phyloP scores from a whole-genome alignment of 1,140 invertebrate genomes.

The Micrasema minimum region DNA sequence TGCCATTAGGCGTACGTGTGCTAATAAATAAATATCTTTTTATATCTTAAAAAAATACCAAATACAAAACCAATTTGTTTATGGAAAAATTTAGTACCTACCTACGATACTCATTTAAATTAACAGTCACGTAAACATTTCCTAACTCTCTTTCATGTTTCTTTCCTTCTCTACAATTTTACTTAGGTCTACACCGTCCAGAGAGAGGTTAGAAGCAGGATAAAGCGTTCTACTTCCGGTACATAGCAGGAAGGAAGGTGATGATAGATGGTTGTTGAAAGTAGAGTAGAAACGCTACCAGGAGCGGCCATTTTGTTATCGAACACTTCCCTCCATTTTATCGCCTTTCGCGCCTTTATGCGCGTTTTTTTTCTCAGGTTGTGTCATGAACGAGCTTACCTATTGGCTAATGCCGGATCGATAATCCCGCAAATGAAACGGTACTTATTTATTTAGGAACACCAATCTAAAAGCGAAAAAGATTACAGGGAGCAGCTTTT shows the following conservation, averaged over 20 bases:
- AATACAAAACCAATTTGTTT: no score
- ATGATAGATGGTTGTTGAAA: constrained; percentile 16
- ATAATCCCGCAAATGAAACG: not conserved
- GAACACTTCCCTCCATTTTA: constrained; percentile 1
- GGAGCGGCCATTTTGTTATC: constrained; percentile 2
- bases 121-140: no score
- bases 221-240: constrained; percentile 9
- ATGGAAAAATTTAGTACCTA: no score
- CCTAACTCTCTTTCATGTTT: no score
- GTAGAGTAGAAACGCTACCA: not conserved
- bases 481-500: no score
- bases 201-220: constrained; percentile 1
- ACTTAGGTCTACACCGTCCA: not conserved
- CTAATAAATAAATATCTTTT: no score
- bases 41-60: no score
- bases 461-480: not conserved
- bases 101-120: no score
- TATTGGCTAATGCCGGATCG: not conserved
- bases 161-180: no score
- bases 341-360: constrained; percentile 8
- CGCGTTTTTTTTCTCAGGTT: constrained; percentile 1
- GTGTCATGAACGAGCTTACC: constrained; percentile 1
- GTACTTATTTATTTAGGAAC: constrained; percentile 5
- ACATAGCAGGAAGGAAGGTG: constrained; percentile 22
- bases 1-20: no score